Evolutionary conservation across 2,797 vertebrate genomes (phyloP).

Genomic region (Sarcoramphus papa): DNA sequence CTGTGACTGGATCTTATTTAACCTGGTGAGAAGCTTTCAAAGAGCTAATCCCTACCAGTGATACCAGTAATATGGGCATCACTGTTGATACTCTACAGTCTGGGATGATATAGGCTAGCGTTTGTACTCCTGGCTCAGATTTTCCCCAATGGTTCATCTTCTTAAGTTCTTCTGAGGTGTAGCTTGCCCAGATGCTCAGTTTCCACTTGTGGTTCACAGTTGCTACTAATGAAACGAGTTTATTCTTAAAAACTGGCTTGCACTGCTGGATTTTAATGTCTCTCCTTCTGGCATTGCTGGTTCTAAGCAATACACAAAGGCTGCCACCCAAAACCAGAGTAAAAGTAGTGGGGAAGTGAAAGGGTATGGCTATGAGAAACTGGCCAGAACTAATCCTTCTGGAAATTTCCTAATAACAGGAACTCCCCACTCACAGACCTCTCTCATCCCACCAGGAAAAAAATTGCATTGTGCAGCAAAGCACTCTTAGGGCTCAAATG

Average conservation of each 20-base stretch:
- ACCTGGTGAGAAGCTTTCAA: neutral
- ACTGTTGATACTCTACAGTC: neutral
- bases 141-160: neutral
- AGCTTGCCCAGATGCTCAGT: neutral
- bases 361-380: neutral
- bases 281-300: constrained; percentile 51
- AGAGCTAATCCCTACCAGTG: neutral
- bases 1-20: neutral
- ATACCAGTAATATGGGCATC: neutral
- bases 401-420: neutral
- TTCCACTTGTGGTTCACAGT: neutral
- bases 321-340: constrained; percentile 26
- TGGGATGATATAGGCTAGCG: neutral
- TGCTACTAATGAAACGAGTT: constrained; percentile 54
- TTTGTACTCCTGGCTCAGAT: neutral
- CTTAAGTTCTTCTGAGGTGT: neutral
- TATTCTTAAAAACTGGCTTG: constrained; percentile 59
- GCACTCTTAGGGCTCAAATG: neutral
- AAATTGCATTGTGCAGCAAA: neutral
- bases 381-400: neutral
- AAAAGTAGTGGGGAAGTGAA: neutral
- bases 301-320: constrained; percentile 65
- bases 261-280: constrained; percentile 43
- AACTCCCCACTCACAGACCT: neutral
- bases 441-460: neutral